Evolutionary conservation across 2,888 invertebrate species (phyloP), one percentile per base, ranked within the genome.

Genomic region (Hololepta plana): DNA sequence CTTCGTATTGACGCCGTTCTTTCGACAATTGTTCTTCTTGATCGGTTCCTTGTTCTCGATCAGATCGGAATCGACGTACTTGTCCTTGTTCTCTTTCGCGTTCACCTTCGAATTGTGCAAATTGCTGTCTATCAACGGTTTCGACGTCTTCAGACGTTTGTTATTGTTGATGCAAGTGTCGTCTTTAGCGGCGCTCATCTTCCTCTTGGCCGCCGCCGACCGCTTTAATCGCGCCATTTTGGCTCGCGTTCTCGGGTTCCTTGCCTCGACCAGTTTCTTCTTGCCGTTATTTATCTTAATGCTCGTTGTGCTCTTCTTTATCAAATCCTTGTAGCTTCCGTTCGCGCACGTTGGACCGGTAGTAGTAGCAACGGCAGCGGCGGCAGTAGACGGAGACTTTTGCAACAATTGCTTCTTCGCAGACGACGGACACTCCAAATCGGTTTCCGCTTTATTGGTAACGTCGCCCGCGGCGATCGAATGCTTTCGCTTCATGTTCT

Each of bases 401-500:
- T 32, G 26, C n/a, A 15, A 7, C 15, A 46, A 46, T 23, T 36
- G 38, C 35, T 46, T 49, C 28, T 46, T 47, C 19, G 40, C 39
- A 3, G 41, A 32, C 23, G 34, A 20, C 7, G 32, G 24, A 16
- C 33, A 21, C 13, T 37, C 38, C 12, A 32, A 24, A 24, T 41
- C 38, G 9, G 26, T 26, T 31, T 44, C 44, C 11, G 36, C 35
- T 12, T 23, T 20, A 5, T 38, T 38, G 9, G 17, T 17, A 11
- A 14, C 10, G 11, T 15, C 26, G n/a, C 4, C 16, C 9, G 33
- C 35, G 16, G 32, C 32, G 23, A 56, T 37, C 2, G 60, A 59
- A 15, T 59, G 41, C 41, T 62, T 62, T 29, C 63, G 43, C 36
- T 60, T 62, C 42, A 59, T 55, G 33, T 55, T 53, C 36, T 55